Evolutionary conservation across 2,797 vertebrate species (phyloP).

Genomic region (Notoglanidium macrostoma): DNA sequence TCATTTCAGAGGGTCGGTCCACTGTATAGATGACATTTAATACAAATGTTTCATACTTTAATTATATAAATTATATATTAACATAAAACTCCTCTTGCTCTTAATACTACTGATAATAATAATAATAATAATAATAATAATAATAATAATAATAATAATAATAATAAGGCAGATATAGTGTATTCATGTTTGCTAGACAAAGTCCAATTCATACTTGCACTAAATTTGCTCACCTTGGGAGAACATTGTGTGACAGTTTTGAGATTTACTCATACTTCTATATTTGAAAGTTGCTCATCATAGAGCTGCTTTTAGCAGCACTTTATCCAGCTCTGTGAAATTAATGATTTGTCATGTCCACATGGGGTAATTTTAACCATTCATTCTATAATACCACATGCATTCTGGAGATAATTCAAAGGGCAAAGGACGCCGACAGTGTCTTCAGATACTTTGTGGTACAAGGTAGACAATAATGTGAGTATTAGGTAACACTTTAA

Average conservation of each 20-base stretch:
- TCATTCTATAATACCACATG: constrained; percentile 32
- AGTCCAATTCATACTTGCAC: not conserved
- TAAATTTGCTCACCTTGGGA: too few species aligned
- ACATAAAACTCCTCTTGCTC: too few species aligned
- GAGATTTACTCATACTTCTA: constrained; percentile 58
- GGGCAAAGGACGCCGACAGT: constrained; percentile 9
- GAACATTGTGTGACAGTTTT: constrained; percentile 40
- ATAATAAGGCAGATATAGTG: not conserved
- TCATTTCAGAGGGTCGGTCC: not conserved
- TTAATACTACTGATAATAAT: not conserved
- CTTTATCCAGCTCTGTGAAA: constrained; percentile 52
- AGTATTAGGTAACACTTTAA: too few species aligned
- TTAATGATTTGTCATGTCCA: constrained; percentile 63
- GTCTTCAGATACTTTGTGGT: not conserved
- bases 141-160: not conserved
- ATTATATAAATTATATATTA: too few species aligned
- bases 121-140: too few species aligned
- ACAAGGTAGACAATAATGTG: not conserved
- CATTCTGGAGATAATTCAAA: constrained; percentile 9
- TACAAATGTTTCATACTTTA: not conserved
- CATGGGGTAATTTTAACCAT: constrained; percentile 48
- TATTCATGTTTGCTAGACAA: not conserved
- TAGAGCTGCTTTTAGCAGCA: constrained; percentile 63
- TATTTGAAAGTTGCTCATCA: constrained; percentile 63
- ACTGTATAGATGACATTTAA: not conserved